These are phyloP conservation scores for Pseudeuparius sepicola DNA, from an alignment of 2,888 invertebrate genomes.

Conservation along the genomic window DNA sequence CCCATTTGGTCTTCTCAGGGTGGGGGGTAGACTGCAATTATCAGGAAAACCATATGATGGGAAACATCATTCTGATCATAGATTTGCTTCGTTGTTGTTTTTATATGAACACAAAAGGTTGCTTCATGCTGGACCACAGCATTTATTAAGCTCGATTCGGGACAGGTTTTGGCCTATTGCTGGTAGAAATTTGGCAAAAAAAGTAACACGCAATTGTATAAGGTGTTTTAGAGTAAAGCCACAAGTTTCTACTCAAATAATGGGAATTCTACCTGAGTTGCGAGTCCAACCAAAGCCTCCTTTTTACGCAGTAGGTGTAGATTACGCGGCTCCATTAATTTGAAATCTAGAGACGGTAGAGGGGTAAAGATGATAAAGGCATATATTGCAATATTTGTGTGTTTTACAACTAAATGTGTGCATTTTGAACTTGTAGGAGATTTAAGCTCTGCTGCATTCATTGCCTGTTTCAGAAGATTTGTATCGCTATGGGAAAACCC, in stretches of 20 bases:
- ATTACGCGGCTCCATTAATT: not conserved
- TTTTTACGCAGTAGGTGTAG: not conserved
- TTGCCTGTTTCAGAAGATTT: not conserved
- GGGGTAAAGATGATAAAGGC: not conserved
- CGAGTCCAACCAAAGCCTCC: not conserved
- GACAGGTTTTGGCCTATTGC: not conserved
- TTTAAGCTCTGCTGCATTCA: not conserved
- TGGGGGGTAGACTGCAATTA: not conserved
- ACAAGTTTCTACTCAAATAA: not conserved
- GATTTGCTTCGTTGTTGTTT: not conserved
- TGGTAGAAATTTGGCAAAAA: not conserved
- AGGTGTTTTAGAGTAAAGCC: not conserved
- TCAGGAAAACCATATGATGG: not conserved
- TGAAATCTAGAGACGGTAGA: not conserved
- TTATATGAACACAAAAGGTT: not conserved
- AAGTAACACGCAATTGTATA: not conserved
- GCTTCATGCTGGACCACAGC: conserved; percentile 2
- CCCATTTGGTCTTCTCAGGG: not conserved
- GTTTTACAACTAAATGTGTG: not conserved
- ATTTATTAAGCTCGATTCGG: not conserved
- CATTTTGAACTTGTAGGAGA: not conserved
- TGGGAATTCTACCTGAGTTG: not conserved
- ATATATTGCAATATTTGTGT: conserved; percentile 1
- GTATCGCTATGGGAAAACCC: conserved; percentile 5
- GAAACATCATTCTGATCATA: not conserved